Evolutionary conservation across 2,113 vertebrate genomes (phyloP).

Genomic region (Hippocampus zosterae): DNA sequence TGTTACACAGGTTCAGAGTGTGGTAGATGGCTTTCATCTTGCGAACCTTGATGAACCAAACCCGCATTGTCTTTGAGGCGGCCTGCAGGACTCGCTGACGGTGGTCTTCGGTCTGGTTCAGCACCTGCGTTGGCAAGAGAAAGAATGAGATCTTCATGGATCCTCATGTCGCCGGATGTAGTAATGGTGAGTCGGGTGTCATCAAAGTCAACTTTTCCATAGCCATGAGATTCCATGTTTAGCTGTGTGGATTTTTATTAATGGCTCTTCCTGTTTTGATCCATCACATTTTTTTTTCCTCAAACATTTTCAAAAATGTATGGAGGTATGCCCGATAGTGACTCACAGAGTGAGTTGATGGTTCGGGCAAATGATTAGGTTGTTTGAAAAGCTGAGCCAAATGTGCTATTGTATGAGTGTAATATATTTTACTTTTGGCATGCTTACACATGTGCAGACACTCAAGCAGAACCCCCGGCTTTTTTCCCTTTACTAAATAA

Average conservation of each 20-base stretch:
- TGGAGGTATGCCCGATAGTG: neutral
- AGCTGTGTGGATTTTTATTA: too few species aligned
- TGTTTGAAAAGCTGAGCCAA: slow-evolving; percentile 11
- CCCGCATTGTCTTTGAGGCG: slow-evolving; percentile 89
- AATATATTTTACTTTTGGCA: slow-evolving; percentile 16
- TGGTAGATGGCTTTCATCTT: slow-evolving; percentile 99
- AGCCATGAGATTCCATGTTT: too few species aligned
- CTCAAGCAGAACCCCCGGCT: slow-evolving; percentile 27
- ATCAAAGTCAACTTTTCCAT: too few species aligned
- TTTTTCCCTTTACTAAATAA: slow-evolving; percentile 15
- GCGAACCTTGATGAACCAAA: slow-evolving; percentile 98
- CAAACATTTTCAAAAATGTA: too few species aligned
- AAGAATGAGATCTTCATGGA: neutral
- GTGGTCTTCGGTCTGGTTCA: slow-evolving; percentile 98
- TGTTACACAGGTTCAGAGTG: slow-evolving; percentile 96
- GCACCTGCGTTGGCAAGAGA: slow-evolving; percentile 71
- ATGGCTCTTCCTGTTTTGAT: too few species aligned
- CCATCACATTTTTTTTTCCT: too few species aligned
- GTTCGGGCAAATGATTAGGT: neutral
- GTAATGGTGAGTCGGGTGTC: neutral
- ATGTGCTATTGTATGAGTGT: slow-evolving; percentile 7
- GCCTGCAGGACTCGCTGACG: slow-evolving; percentile 93
- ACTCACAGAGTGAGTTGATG: neutral
- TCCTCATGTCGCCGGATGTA: neutral
- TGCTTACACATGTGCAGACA: slow-evolving; percentile 10